Percentiles rank a stretch among this genome's conserved stretches.
phyloP scores from a whole-genome alignment of 2,888 invertebrate species.

The Panopea generosa region DNA sequence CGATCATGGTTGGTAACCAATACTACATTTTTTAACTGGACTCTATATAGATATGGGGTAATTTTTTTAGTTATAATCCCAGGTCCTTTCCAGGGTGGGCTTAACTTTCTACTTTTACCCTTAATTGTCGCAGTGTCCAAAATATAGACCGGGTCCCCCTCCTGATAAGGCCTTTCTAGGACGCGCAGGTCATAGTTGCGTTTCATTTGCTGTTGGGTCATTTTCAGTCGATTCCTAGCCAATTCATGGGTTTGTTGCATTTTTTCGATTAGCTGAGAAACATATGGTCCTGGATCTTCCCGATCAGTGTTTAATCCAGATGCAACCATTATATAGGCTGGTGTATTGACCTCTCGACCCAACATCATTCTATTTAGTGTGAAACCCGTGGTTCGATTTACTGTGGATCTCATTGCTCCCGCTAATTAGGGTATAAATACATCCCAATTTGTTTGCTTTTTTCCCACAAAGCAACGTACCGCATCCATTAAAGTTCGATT shows the following conservation, averaged over 20 bases:
- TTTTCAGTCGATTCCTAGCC: slow-evolving; percentile 33
- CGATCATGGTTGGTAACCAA: slow-evolving; percentile 43
- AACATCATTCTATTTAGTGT: slow-evolving; percentile 47
- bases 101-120: slow-evolving; percentile 30
- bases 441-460: slow-evolving; percentile 39
- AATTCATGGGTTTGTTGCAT: slow-evolving; percentile 35
- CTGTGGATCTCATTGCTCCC: slow-evolving; percentile 22
- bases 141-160: slow-evolving; percentile 46
- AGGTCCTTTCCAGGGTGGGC: slow-evolving; percentile 48
- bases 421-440: slow-evolving; percentile 24
- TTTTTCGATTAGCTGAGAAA: not conserved
- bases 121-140: slow-evolving; percentile 31
- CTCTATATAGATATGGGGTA: slow-evolving; percentile 30
- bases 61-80: slow-evolving; percentile 36
- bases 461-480: slow-evolving; percentile 32
- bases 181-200: too few relatives aligned
- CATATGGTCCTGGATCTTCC: slow-evolving; percentile 19
- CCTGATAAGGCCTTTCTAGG: slow-evolving; percentile 41
- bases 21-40: slow-evolving; percentile 22
- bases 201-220: slow-evolving; percentile 23
- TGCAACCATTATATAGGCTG: slow-evolving; percentile 31
- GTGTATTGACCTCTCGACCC: slow-evolving; percentile 40
- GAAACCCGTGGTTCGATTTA: slow-evolving; percentile 45
- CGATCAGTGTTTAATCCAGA: not conserved
- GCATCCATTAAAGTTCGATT: slow-evolving; percentile 44